Evolutionary conservation across 2,888 invertebrate species (phyloP).

Genomic region (Allacma fusca): DNA sequence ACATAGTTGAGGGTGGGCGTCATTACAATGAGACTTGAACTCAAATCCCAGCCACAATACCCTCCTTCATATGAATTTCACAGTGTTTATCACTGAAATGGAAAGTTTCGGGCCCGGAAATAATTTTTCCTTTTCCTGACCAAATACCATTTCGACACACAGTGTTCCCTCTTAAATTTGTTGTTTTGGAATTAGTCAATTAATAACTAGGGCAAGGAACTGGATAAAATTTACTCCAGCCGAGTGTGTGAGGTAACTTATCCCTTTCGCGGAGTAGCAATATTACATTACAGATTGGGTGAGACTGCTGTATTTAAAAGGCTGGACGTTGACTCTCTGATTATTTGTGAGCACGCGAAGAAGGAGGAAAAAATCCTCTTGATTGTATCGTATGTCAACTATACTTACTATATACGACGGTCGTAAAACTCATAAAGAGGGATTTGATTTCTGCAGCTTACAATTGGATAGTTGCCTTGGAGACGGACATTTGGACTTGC

Average conservation of each 20-base stretch:
- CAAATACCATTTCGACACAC: too few relatives aligned
- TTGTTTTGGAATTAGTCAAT: background rate
- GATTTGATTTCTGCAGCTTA: background rate
- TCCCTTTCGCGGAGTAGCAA: too few relatives aligned
- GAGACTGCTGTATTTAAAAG: background rate
- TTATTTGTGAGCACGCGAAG: background rate
- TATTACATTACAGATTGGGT: too few relatives aligned
- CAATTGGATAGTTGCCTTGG: background rate
- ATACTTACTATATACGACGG: too few relatives aligned
- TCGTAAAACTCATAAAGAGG: background rate
- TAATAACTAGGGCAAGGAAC: background rate
- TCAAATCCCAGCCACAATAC: background rate
- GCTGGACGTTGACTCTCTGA: background rate
- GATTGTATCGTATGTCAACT: constrained; percentile 8
- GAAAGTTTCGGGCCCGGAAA: too few relatives aligned
- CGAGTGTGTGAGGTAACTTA: too few relatives aligned
- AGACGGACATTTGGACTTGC: background rate
- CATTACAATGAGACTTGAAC: background rate
- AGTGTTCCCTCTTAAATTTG: too few relatives aligned
- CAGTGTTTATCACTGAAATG: too few relatives aligned
- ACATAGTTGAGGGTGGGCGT: background rate
- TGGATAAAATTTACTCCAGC: too few relatives aligned
- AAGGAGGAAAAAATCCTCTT: background rate
- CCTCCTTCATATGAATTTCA: too few relatives aligned
- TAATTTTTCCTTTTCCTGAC: too few relatives aligned